These are phyloP conservation scores for Penaeus monodon DNA, from an alignment of 2,888 invertebrate genomes.

Conservation along the genomic window DNA sequence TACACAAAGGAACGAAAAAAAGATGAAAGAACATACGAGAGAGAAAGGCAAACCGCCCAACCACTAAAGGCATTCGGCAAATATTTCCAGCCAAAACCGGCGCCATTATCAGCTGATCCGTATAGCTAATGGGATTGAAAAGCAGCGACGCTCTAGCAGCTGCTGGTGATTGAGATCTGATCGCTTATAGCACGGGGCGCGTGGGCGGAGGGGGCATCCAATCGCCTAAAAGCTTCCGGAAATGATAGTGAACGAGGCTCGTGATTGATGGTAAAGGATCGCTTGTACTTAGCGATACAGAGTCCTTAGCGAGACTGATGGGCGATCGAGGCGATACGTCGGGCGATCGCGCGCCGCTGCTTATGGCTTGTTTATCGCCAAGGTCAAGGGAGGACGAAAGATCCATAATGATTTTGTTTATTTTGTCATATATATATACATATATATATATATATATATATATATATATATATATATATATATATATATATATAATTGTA, in stretches of 20 bases:
- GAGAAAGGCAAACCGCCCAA: not conserved
- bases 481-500: too few relatives aligned
- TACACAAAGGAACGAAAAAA: not conserved
- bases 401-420: too few relatives aligned
- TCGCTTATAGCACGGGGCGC: not conserved
- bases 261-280: not conserved
- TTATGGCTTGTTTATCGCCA: too few relatives aligned
- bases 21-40: not conserved
- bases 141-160: not conserved
- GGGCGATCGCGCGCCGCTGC: too few relatives aligned
- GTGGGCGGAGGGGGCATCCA: conserved; percentile 30
- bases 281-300: not conserved
- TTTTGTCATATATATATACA: too few relatives aligned
- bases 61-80: too few relatives aligned
- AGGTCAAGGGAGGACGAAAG: too few relatives aligned
- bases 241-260: conserved; percentile 3
- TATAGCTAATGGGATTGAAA: conserved; percentile 41
- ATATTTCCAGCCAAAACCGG: too few relatives aligned
- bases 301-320: not conserved
- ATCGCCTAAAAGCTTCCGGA: conserved; percentile 20
- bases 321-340: too few relatives aligned
- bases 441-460: too few relatives aligned
- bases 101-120: conserved; percentile 12
- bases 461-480: too few relatives aligned
- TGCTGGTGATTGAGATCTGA: conserved; percentile 25